A percentile compares a stretch with the other conserved stretches of the same genome.
Conservation (phyloP, 2,113 vertebrate species). For the Onychorhynchus coronatus region DNA sequence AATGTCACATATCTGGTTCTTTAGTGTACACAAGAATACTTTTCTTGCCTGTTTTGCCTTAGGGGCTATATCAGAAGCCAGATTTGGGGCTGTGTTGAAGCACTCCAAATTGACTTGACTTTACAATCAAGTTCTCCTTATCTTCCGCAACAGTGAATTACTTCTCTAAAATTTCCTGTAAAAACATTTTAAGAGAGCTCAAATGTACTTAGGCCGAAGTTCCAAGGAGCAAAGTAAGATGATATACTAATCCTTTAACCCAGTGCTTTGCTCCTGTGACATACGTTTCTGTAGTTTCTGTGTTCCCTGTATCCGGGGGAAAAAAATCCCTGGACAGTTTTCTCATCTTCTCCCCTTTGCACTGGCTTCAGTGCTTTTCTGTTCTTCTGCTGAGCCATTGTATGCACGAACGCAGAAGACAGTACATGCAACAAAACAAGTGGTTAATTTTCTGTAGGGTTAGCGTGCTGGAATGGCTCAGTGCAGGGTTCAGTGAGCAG, state of each 20-base stretch:
- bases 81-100: not conserved
- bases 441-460: not conserved
- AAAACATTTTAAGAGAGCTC: not conserved
- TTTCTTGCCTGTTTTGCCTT: not conserved
- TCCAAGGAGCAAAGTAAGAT: not conserved
- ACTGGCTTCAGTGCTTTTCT: not conserved
- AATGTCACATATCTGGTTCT: not conserved
- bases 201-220: not conserved
- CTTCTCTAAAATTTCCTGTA: not conserved
- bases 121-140: not conserved
- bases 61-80: not conserved
- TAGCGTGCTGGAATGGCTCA: not conserved
- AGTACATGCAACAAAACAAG: not conserved
- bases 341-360: not conserved
- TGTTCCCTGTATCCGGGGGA: not conserved
- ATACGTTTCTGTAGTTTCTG: not conserved
- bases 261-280: not conserved
- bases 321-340: not conserved
- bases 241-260: not conserved
- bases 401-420: not conserved
- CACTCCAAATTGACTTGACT: not conserved
- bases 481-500: not conserved
- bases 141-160: not conserved
- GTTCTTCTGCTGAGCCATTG: not conserved
- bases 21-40: not conserved